phyloP scores from a whole-genome alignment of 1,140 invertebrate species.

The Hylaeus anthracinus region DNA sequence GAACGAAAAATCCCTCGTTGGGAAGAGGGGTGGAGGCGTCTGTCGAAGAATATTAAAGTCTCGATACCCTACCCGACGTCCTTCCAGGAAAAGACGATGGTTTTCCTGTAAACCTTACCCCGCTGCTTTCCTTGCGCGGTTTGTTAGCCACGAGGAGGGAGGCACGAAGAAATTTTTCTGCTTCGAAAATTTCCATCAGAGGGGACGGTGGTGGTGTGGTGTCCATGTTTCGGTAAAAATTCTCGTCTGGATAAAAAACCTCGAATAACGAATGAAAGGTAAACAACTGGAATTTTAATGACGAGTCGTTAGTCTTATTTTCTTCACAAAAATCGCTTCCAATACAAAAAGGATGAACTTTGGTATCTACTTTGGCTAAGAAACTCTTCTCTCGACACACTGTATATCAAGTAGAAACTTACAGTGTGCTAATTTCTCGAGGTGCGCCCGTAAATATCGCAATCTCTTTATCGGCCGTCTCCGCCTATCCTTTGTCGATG shows the following conservation, averaged over 20 bases:
- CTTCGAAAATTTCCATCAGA: neutral
- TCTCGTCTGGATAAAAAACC: no score
- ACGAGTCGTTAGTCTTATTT: no score
- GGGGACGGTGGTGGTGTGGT: neutral
- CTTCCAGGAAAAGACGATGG: slow-evolving; percentile 57
- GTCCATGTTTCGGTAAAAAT: no score
- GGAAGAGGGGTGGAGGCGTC: slow-evolving; percentile 64
- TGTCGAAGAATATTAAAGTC: slow-evolving; percentile 77
- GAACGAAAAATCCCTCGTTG: slow-evolving; percentile 56
- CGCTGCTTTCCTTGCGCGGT: slow-evolving; percentile 53
- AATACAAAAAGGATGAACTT: no score
- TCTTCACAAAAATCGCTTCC: no score
- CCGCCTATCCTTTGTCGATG: slow-evolving; percentile 17
- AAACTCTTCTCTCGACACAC: no score
- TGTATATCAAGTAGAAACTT: neutral
- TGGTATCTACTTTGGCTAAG: no score
- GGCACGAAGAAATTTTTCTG: neutral
- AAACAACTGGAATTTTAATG: no score
- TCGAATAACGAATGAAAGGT: no score
- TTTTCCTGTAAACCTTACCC: slow-evolving; percentile 50
- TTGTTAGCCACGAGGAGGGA: slow-evolving; percentile 59
- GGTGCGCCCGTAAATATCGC: neutral
- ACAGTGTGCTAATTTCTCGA: neutral
- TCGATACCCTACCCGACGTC: slow-evolving; percentile 64
- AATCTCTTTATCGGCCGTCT: slow-evolving; percentile 3